These are phyloP conservation scores for Dasypus novemcinctus DNA, from an alignment of 2,113 vertebrate genomes.

Conservation along the genomic window DNA sequence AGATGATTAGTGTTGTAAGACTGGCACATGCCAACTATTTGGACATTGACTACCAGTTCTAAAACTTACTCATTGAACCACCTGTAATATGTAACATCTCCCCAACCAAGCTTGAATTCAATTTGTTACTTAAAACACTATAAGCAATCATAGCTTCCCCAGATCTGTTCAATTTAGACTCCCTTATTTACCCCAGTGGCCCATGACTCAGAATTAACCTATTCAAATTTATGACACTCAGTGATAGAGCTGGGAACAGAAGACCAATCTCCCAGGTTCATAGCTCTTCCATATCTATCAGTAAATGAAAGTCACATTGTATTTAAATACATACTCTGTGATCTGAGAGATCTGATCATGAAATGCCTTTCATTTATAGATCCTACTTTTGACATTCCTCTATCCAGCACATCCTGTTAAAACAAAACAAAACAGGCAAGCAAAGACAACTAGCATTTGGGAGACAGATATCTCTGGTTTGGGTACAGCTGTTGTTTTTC, in stretches of 20 bases:
- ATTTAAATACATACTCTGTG: neutral
- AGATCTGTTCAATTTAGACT: neutral
- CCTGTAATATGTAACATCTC: neutral
- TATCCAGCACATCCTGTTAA: neutral
- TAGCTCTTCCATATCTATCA: neutral
- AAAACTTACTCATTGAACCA: neutral
- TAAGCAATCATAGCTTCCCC: neutral
- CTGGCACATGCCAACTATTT: neutral
- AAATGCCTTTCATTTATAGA: neutral
- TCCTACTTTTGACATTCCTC: neutral
- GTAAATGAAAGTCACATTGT: neutral
- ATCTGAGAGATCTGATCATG: neutral
- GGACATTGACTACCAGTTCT: neutral
- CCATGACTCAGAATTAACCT: neutral
- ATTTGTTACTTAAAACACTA: neutral
- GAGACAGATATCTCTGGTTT: constrained; percentile 20
- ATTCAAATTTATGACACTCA: neutral
- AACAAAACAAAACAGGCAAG: neutral
- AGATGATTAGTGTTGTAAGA: neutral
- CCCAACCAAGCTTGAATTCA: neutral
- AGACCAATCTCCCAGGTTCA: neutral
- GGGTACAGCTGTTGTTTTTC: constrained; percentile 15
- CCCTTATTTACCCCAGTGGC: neutral
- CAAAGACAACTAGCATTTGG: neutral
- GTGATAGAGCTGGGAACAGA: neutral